Base-by-base conservation (phyloP, 2,888 invertebrate genomes). In the Theretra japonica region DNA sequence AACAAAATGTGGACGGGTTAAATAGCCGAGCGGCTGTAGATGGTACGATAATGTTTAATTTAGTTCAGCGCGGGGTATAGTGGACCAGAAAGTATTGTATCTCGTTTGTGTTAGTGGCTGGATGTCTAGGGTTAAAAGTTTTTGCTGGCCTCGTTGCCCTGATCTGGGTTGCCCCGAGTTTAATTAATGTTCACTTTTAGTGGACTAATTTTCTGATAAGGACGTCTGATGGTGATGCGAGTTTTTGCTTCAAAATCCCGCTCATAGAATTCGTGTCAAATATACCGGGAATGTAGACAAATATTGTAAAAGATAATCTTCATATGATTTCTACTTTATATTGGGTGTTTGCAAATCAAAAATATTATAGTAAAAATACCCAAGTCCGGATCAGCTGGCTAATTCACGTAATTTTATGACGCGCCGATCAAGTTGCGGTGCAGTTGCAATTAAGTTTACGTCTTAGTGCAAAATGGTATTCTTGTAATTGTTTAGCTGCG, bases 1-100 rank as follows among this genome's bases (percentile, higher is more conserved):
- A 69, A 72, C 72, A 72, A 69, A 65, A 72, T 33, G 69, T 72
- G 60, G 69, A 59, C 21, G 50, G 50, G 59, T 68, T 58, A 30
- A 59, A 57, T 59, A 21, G 59, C 1, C 48, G 23, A 53, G 53
- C 53, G 68, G 56, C 48, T 30, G 60, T 68, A 50, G 58, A 62
- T 72, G 23, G 41, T 23, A 69, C 25, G 70, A 71, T 65, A 71
- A 65, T 19, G 62, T 23, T 62, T 56, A 70, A 70, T 62, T 50
- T 62, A 70, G 50, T 50, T 60, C 6, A 28, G 23, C 41, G 19
- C 19, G 23, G 62, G 65, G 48, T 41, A 65, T 48, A 48, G 21
- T 23, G 65, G 41, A 48, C 48, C 65, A 41, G 62, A 62, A 65
- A 65, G 65, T 48, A 48, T 65, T 41, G n/a, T 62, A 62, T 65